These are phyloP conservation scores for Limnephilus rhombicus DNA, from an alignment of 2,888 invertebrate species.

Conservation along the genomic window DNA sequence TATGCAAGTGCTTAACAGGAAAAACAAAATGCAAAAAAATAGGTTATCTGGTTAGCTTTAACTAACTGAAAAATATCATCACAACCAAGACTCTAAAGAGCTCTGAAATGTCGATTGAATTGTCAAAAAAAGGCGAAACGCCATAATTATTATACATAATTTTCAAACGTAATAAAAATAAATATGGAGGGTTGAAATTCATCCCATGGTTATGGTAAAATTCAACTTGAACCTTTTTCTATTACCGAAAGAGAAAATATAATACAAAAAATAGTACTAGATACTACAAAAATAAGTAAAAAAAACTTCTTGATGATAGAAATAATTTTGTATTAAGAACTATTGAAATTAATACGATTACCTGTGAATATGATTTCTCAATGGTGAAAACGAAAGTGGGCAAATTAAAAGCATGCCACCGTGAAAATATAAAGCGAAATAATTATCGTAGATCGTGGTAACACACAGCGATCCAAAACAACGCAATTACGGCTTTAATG, in stretches of 20 bases:
- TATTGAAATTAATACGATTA: neutral
- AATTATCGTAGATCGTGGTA: neutral
- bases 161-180: neutral
- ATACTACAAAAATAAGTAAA: no score
- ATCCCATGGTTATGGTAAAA: no score
- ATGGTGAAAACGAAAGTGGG: neutral
- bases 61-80: neutral
- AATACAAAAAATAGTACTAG: neutral
- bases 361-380: neutral
- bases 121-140: neutral
- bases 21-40: no score
- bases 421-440: conserved; percentile 16
- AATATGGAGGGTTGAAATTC: neutral
- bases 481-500: neutral
- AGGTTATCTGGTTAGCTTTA: neutral
- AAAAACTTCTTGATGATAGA: neutral
- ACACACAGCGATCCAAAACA: neutral
- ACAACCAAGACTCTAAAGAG: neutral
- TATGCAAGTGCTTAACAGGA: no score
- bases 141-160: neutral
- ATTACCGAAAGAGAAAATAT: neutral
- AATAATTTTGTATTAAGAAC: neutral
- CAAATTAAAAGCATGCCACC: neutral
- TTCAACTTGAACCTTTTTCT: no score
- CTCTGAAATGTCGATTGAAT: neutral